Evolutionary conservation across 2,888 invertebrate genomes (phyloP), one percentile per base, ranked within the genome.

Genomic region (Sarcophaga carnaria): DNA sequence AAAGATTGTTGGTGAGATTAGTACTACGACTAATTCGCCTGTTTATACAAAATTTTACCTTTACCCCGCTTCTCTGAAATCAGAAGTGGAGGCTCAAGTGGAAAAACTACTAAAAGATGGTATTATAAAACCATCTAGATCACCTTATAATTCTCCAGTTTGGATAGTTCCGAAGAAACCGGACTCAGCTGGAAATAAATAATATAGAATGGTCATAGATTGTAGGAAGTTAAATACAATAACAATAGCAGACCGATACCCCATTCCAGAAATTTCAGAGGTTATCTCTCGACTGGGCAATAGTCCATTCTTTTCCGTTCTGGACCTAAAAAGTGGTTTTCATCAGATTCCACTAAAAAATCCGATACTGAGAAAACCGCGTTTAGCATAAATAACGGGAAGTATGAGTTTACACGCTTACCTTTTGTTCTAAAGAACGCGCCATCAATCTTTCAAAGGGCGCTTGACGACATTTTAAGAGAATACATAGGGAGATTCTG

Each of bases 271-370:
- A 14, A 49, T 49, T 49, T 49, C 49, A 49, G 14, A 49, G 49
- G 49, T 49, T 14, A 49, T 71, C 20, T 75, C 64, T 45, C 63
- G 63, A 47, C 59, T 87, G 70, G 78, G 83, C 5, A 5, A 14
- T 14, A 83, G 76, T 47, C 77, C 22, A 17, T 83, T 72, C 17
- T 81, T 79, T 63, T 62, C 83, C 2, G 83, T 83, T 14, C 59
- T 83, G 3, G 83, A 78, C 62, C 45, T 77, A 2, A 80, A 80
- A 78, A 27, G 49, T 49, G 49, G 49, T 49, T 49, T 49, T 62
- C 83, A 88, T n/a, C 85, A 87, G 67, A 88, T 88, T 12, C 66
- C 59, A 20, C 45, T 88, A 45, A 80, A 83, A 70, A 80, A 49
- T 49, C 12, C 49, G 85, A 88, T 62, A 82, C 67, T 0, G 76